Percentiles rank a stretch among this genome's conserved stretches.
Conservation (phyloP, 1,140 invertebrate genomes). For the Adelges cooleyi region DNA sequence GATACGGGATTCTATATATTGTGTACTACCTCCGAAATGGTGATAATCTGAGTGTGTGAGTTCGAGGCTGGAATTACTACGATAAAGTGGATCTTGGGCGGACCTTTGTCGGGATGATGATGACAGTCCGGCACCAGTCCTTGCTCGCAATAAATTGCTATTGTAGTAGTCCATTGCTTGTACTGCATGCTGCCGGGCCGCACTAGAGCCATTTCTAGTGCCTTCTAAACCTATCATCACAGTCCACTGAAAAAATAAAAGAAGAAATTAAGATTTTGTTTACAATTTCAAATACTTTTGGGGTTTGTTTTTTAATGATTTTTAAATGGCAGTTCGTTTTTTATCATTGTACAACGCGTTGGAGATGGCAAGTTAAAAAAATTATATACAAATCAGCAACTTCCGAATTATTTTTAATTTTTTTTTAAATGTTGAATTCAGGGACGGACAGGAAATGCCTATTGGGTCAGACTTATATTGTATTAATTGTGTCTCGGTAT, state of each 20-base stretch:
- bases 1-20: not conserved
- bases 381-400: too few species aligned
- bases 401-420: too few species aligned
- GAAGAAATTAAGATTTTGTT: not conserved
- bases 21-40: not conserved
- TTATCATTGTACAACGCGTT: too few species aligned
- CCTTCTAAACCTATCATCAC: constrained; percentile 26
- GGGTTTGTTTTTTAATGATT: too few species aligned
- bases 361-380: too few species aligned
- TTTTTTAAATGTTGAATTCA: too few species aligned
- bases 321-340: too few species aligned
- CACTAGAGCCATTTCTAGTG: constrained; percentile 24
- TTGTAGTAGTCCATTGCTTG: constrained; percentile 44
- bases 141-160: constrained; percentile 40
- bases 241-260: constrained; percentile 1
- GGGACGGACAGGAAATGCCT: too few species aligned
- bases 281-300: too few species aligned
- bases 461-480: too few species aligned
- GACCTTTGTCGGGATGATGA: constrained; percentile 8
- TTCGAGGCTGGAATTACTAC: constrained; percentile 58
- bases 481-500: too few species aligned
- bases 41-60: constrained; percentile 41
- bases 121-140: constrained; percentile 29
- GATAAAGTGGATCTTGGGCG: constrained; percentile 35
- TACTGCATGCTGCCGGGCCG: constrained; percentile 38